Evolutionary conservation across 2,888 invertebrate species (phyloP).

Genomic region (Anthophora plumipes): DNA sequence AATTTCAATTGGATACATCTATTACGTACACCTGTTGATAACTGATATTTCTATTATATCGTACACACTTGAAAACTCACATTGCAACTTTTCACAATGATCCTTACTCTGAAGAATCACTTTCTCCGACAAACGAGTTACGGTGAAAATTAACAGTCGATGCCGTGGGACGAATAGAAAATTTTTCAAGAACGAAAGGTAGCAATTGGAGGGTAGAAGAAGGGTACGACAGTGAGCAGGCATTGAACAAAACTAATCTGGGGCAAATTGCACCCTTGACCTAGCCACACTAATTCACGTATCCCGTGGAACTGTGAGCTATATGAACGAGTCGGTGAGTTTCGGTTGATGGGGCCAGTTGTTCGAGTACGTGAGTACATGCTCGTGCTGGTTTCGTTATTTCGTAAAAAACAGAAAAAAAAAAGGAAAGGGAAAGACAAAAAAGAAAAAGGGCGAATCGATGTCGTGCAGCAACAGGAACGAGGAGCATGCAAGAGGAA

Average conservation of each 20-base stretch:
- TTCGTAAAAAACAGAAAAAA: constrained; percentile 62
- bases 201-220: constrained; percentile 11
- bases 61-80: too few species aligned
- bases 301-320: constrained; percentile 55
- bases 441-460: too few species aligned
- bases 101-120: too few species aligned
- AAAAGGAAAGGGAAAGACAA: too few species aligned
- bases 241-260: constrained; percentile 68
- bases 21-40: too few species aligned
- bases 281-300: constrained; percentile 68
- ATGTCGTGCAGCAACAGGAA: constrained; percentile 72
- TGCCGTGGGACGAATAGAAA: neutral
- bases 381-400: constrained; percentile 50
- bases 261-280: constrained; percentile 78
- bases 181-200: neutral
- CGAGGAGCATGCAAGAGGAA: constrained; percentile 73
- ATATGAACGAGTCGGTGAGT: constrained; percentile 67
- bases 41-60: too few species aligned
- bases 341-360: constrained; percentile 67
- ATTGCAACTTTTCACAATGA: too few species aligned
- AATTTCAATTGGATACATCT: too few species aligned
- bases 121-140: too few species aligned
- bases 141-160: too few species aligned
- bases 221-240: constrained; percentile 29
- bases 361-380: constrained; percentile 51